Percentiles rank a stretch among this genome's conserved stretches.
These are phyloP conservation scores for Branchellion lobata DNA, from an alignment of 2,888 invertebrate species.

Conservation along the genomic window DNA sequence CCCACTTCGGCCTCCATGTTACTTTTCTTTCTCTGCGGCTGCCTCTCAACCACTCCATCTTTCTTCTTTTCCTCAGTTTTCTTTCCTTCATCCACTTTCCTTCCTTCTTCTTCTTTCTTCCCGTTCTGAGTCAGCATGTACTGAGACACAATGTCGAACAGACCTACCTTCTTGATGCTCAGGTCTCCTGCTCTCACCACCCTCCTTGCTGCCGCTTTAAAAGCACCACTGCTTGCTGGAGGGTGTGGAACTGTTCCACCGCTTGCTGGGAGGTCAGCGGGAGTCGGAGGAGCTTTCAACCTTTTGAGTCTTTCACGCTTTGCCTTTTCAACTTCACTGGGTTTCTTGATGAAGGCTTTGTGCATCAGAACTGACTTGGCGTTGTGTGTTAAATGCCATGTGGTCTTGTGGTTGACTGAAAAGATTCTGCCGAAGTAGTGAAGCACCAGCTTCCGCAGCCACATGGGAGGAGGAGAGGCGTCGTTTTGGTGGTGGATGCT, in stretches of 20 bases:
- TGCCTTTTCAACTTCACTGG: neutral
- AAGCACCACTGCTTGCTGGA: too few species aligned
- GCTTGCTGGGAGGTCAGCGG: neutral
- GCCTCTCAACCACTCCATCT: neutral
- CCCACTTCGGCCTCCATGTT: neutral
- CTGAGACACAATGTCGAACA: conserved; percentile 4
- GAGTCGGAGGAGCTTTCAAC: too few species aligned
- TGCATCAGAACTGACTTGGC: neutral
- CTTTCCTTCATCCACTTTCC: neutral
- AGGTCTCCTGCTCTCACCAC: neutral
- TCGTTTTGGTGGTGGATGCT: conserved; percentile 27
- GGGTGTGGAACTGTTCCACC: neutral
- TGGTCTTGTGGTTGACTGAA: conserved; percentile 1
- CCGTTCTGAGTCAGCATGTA: neutral
- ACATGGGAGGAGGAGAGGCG: neutral
- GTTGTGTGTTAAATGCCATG: neutral
- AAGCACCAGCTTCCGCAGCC: neutral
- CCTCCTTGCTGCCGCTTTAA: neutral
- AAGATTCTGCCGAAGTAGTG: conserved; percentile 4
- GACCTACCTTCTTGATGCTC: neutral
- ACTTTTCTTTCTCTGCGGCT: neutral
- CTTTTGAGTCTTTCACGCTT: too few species aligned
- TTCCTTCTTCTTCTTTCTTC: neutral
- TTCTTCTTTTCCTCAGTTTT: neutral
- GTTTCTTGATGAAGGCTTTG: neutral